Percentiles rank a stretch among this genome's conserved stretches.
Evolutionary conservation across 2,888 invertebrate genomes (phyloP).

Genomic region (Dicycla oo): DNA sequence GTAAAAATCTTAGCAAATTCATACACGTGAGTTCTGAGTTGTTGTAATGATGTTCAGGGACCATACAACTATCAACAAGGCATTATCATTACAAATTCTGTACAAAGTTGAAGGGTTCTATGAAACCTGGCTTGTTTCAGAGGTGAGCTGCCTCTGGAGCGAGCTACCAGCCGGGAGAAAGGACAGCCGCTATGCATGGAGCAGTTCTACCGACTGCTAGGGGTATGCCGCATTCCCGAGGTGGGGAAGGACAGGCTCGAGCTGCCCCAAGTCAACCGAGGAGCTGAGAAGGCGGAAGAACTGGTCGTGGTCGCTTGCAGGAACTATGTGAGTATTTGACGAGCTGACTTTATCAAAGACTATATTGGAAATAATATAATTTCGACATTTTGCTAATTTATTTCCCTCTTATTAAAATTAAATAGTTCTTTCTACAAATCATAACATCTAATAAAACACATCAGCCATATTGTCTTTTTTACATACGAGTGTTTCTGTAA

Average conservation of each 20-base stretch:
- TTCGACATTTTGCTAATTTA: too few species aligned
- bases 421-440: not conserved
- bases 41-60: not conserved
- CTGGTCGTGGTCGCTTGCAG: slow-evolving; percentile 97
- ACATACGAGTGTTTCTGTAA: not conserved
- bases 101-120: not conserved
- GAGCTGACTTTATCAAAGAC: not conserved
- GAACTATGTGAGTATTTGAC: slow-evolving; percentile 92
- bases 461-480: not conserved
- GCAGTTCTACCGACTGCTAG: slow-evolving; percentile 98
- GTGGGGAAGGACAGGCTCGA: slow-evolving; percentile 91
- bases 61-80: not conserved
- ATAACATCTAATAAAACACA: too few species aligned
- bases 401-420: not conserved
- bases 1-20: not conserved
- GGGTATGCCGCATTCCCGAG: slow-evolving; percentile 97
- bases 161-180: slow-evolving; percentile 96
- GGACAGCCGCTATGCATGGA: slow-evolving; percentile 99
- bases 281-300: slow-evolving; percentile 89
- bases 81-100: not conserved
- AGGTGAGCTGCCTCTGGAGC: slow-evolving; percentile 94
- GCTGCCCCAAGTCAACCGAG: slow-evolving; percentile 83
- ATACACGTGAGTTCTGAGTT: not conserved
- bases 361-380: not conserved
- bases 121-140: slow-evolving; percentile 80